Evolutionary conservation across 2,113 vertebrate species (phyloP).

Genomic region (Corapipo altera): DNA sequence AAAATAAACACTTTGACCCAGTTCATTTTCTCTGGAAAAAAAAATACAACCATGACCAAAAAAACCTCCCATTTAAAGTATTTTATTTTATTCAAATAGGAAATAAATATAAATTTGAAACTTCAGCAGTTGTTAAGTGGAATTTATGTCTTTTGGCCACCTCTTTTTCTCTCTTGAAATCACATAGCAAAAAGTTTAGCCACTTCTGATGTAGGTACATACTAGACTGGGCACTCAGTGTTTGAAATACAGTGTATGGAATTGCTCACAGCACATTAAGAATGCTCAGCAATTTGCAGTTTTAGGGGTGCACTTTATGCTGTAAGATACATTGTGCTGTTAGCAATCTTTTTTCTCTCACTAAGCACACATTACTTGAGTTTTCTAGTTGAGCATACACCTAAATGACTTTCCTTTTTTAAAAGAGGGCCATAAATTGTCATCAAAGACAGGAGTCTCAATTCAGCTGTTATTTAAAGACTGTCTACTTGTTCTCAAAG

Average conservation of each 20-base stretch:
- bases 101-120: not conserved
- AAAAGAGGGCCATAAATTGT: conserved; percentile 8
- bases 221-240: not conserved
- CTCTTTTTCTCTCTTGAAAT: conserved; percentile 8
- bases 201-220: not conserved
- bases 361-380: conserved; percentile 11
- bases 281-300: conserved; percentile 12
- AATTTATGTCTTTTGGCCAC: not conserved
- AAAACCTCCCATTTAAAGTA: not conserved
- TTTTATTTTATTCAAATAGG: not conserved
- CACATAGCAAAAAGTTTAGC: not conserved
- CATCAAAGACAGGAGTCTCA: not conserved
- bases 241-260: conserved; percentile 32
- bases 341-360: conserved; percentile 3
- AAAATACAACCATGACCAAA: not conserved
- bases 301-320: conserved; percentile 17
- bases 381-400: conserved; percentile 32
- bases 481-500: not conserved
- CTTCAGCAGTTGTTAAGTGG: not conserved
- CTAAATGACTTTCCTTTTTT: conserved; percentile 24
- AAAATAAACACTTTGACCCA: not conserved
- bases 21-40: rapidly evolving
- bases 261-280: conserved; percentile 31
- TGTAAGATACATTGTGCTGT: not conserved
- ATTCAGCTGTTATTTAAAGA: conserved; percentile 19